These are phyloP conservation scores for Cephalopholis sonnerati DNA, from an alignment of 2,113 vertebrate genomes.

Conservation along the genomic window DNA sequence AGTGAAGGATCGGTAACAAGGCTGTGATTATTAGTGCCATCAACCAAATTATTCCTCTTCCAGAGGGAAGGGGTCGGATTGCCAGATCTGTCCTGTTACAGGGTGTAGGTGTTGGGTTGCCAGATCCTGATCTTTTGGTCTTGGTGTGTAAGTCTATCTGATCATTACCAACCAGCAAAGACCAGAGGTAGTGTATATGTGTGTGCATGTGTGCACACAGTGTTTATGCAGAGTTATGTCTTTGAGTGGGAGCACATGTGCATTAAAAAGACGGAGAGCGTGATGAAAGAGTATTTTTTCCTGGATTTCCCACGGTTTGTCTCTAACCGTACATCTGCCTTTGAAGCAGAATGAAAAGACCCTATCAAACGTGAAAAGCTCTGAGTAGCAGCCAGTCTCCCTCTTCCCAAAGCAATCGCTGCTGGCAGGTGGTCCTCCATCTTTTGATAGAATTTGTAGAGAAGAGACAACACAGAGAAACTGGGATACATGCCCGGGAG, in stretches of 20 bases:
- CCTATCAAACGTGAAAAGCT: slow-evolving; percentile 68
- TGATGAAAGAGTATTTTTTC: slow-evolving; percentile 51
- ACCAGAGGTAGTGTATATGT: slow-evolving; percentile 21
- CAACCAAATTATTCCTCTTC: slow-evolving; percentile 81
- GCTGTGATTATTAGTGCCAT: slow-evolving; percentile 83
- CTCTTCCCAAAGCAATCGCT: slow-evolving; percentile 61
- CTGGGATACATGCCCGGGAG: slow-evolving; percentile 56
- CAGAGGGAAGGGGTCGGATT: slow-evolving; percentile 73
- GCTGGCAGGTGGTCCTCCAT: slow-evolving; percentile 71
- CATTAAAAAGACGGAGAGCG: slow-evolving; percentile 31
- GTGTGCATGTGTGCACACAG: slow-evolving; percentile 8
- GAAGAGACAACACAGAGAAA: slow-evolving; percentile 49
- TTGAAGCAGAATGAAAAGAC: slow-evolving; percentile 62
- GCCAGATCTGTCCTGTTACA: slow-evolving; percentile 72
- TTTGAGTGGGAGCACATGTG: slow-evolving; percentile 50
- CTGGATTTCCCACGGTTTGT: slow-evolving; percentile 54
- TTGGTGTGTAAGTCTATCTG: slow-evolving; percentile 69
- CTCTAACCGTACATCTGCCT: slow-evolving; percentile 42
- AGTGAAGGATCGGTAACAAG: slow-evolving; percentile 74
- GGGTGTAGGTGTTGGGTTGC: slow-evolving; percentile 77
- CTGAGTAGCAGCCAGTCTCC: slow-evolving; percentile 62
- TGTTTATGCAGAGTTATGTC: slow-evolving; percentile 20
- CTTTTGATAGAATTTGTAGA: slow-evolving; percentile 70
- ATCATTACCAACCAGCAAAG: slow-evolving; percentile 62
- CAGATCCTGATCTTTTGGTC: slow-evolving; percentile 81